These are phyloP conservation scores for Orthosia gracilis DNA, from an alignment of 2,888 invertebrate species.

Conservation along the genomic window DNA sequence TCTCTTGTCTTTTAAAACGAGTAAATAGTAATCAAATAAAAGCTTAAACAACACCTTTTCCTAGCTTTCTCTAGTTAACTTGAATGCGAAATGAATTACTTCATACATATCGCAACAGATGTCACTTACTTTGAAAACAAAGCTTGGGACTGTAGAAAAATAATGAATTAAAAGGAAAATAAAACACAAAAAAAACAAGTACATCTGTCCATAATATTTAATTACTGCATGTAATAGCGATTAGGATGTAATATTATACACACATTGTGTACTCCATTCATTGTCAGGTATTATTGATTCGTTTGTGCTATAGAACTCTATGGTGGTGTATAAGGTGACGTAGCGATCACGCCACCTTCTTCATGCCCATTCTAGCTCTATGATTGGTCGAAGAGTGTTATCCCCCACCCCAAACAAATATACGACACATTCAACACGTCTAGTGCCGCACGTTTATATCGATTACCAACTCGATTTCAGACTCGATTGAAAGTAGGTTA, in stretches of 20 bases:
- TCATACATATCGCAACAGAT: constrained; percentile 42
- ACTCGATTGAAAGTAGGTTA: neutral
- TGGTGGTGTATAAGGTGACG: constrained; percentile 79
- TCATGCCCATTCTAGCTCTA: constrained; percentile 76
- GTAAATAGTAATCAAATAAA: neutral
- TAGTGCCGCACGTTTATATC: constrained; percentile 72
- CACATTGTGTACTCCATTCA: constrained; percentile 34
- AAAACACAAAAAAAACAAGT: constrained; percentile 2
- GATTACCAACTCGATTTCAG: constrained; percentile 48
- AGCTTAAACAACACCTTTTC: neutral
- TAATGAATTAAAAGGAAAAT: neutral
- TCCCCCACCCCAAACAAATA: constrained; percentile 80
- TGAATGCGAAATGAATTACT: neutral
- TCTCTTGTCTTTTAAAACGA: neutral
- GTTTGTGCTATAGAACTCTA: constrained; percentile 50
- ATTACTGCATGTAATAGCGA: constrained; percentile 13
- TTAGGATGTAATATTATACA: constrained; percentile 4
- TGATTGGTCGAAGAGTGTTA: constrained; percentile 79
- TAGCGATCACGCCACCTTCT: constrained; percentile 90
- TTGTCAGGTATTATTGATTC: constrained; percentile 66
- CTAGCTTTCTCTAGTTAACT: neutral
- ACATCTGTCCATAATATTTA: neutral
- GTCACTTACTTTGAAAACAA: constrained; percentile 26
- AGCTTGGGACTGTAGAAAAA: neutral
- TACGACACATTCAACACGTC: constrained; percentile 84